These are phyloP conservation scores for Hemibagrus wyckioides DNA, from an alignment of 2,113 vertebrate genomes.

Conservation along the genomic window DNA sequence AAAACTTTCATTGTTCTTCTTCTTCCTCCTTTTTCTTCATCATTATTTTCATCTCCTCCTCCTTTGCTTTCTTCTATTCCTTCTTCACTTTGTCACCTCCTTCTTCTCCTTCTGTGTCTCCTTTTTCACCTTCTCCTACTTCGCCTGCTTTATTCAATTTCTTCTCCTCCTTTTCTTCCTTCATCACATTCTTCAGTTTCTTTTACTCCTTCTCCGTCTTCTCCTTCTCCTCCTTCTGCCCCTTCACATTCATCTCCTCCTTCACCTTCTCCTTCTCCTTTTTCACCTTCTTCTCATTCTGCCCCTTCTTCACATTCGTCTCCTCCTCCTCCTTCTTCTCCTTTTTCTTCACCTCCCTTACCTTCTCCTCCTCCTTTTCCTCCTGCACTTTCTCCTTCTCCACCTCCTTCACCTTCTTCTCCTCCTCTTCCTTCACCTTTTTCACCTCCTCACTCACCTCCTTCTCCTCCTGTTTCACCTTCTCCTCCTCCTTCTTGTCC, in stretches of 20 bases:
- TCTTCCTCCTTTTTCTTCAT: background rate
- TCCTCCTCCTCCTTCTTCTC: too few relatives aligned
- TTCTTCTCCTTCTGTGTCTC: background rate
- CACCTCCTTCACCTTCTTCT: background rate
- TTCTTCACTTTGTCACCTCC: background rate
- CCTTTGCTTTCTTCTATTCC: background rate
- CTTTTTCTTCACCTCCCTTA: background rate
- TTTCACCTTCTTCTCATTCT: background rate
- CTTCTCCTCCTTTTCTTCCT: background rate
- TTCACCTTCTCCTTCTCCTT: background rate
- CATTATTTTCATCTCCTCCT: background rate
- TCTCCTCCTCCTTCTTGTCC: background rate
- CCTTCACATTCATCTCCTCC: background rate
- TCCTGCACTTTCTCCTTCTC: background rate
- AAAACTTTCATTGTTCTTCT: rapidly evolving
- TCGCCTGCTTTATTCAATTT: background rate
- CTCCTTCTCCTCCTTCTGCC: background rate
- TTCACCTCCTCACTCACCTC: background rate
- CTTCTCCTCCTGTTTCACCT: background rate
- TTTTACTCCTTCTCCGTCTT: background rate
- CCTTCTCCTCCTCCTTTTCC: background rate
- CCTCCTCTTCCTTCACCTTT: too few relatives aligned
- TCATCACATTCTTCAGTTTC: background rate
- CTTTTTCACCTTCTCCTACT: background rate
- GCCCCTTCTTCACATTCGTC: background rate